Percentiles rank a stretch among this genome's conserved stretches.
These are phyloP conservation scores for Aleiodes testaceus DNA, from an alignment of 2,888 invertebrate genomes.

Conservation along the genomic window DNA sequence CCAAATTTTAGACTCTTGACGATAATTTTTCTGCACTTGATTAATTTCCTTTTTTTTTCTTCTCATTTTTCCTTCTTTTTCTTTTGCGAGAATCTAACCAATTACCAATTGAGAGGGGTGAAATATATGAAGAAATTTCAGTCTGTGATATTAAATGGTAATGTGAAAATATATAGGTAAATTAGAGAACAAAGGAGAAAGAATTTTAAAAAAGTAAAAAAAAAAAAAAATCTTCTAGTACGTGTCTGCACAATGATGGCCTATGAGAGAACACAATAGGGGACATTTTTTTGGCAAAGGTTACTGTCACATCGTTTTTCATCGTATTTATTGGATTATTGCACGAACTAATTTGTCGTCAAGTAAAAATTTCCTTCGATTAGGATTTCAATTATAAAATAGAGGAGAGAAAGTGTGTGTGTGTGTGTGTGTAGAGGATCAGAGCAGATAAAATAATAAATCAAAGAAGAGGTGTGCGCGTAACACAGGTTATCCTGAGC, in stretches of 20 bases:
- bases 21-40: not conserved
- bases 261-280: slow-evolving; percentile 43
- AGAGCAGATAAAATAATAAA: slow-evolving; percentile 6
- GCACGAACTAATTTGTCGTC: not conserved
- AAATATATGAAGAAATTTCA: slow-evolving; percentile 51
- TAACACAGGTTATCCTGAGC: slow-evolving; percentile 41
- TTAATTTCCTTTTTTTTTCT: not conserved
- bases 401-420: not conserved
- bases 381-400: not conserved
- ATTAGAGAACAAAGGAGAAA: too few relatives aligned
- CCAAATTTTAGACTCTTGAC: not conserved
- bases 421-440: too few relatives aligned
- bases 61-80: not conserved
- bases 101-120: slow-evolving; percentile 2
- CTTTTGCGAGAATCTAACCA: not conserved
- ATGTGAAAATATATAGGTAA: slow-evolving; percentile 58
- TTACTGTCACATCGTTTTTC: slow-evolving; percentile 17
- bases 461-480: slow-evolving; percentile 41
- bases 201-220: not conserved
- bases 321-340: not conserved
- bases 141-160: slow-evolving; percentile 70
- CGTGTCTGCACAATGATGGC: slow-evolving; percentile 50
- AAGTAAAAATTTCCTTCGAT: not conserved
- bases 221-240: slow-evolving; percentile 50
- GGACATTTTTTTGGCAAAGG: slow-evolving; percentile 23